Base-by-base conservation (phyloP, 2,113 vertebrate genomes). In the Melanerpes aurifrons region DNA sequence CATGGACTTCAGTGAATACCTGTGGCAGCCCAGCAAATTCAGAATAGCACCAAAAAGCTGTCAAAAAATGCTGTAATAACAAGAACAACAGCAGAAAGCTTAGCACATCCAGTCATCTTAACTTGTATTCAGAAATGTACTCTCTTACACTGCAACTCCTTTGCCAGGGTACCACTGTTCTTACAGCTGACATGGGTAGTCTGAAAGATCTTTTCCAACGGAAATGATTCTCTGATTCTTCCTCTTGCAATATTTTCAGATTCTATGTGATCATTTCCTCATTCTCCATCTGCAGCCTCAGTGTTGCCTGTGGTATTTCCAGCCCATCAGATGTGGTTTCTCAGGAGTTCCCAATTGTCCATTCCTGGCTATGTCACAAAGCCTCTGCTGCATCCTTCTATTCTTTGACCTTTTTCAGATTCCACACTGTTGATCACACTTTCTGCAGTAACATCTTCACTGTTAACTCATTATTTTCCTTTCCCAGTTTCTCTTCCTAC, bases 131-230 rank as follows among this genome's bases (percentile, higher is more conserved):
- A 3, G 15, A 59, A 32, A 19, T 61, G 12, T 26, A 20, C 31
- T 92, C n/a, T 28, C 24, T 68, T 43, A 57, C 2, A 7, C 32
- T 10, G 5, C 0, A 0, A 25, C 21, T 40, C 35, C 43, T 67
- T 89, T 78, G 21, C 53, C 62, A 71, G 67, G 74, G 43, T 28
- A 61, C 21, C 35, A 29, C 56, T 29, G 9, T 73, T 91, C 56
- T 76, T 73, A 45, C 5, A 58, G 17, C 40, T 92, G 82, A 2
- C 3, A 2, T 15, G 14, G 14, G 43, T 45, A 45, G 15, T 45
- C 50, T 53, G 50, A 53, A 53, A 53, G 50, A 18, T 24, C 50
- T 53, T 53, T 53, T 53, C 50, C 50, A 53, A 53, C 22, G 12
- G 22, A 53, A 53, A 53, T 53, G 22, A 25, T 24, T 53, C 22